These are phyloP conservation scores for Leptura quadrifasciata DNA, from an alignment of 2,888 invertebrate genomes.

Conservation along the genomic window DNA sequence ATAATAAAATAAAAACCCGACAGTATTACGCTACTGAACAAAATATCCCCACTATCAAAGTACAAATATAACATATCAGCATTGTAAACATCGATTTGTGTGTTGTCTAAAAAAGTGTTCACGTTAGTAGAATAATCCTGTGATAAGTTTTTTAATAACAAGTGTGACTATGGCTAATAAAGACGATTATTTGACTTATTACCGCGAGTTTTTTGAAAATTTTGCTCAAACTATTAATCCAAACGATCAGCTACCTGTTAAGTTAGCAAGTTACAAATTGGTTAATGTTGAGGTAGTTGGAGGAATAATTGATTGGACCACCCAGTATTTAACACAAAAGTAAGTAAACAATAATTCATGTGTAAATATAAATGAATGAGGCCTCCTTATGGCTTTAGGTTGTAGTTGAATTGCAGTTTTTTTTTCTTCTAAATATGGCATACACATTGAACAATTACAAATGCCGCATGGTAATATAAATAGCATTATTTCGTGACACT, in stretches of 20 bases:
- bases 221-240: constrained; percentile 82
- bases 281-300: constrained; percentile 83
- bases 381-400: constrained; percentile 9
- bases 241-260: constrained; percentile 84
- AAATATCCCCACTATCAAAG: constrained; percentile 57
- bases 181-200: constrained; percentile 82
- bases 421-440: background rate
- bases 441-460: background rate
- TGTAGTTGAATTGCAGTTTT: background rate
- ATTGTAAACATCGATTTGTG: constrained; percentile 66
- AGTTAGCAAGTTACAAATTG: constrained; percentile 82
- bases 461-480: background rate
- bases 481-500: background rate
- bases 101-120: constrained; percentile 46
- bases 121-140: constrained; percentile 34
- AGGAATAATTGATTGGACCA: constrained; percentile 85
- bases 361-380: constrained; percentile 2
- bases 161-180: constrained; percentile 73
- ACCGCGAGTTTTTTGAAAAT: constrained; percentile 83
- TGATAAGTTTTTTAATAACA: constrained; percentile 39
- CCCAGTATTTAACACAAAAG: constrained; percentile 86
- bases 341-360: constrained; percentile 74
- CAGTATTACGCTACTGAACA: constrained; percentile 32
- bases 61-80: constrained; percentile 69
- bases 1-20: constrained; percentile 35